These are phyloP conservation scores for Gymnocephalus cernua DNA, from an alignment of 2,113 vertebrate species.

Conservation along the genomic window DNA sequence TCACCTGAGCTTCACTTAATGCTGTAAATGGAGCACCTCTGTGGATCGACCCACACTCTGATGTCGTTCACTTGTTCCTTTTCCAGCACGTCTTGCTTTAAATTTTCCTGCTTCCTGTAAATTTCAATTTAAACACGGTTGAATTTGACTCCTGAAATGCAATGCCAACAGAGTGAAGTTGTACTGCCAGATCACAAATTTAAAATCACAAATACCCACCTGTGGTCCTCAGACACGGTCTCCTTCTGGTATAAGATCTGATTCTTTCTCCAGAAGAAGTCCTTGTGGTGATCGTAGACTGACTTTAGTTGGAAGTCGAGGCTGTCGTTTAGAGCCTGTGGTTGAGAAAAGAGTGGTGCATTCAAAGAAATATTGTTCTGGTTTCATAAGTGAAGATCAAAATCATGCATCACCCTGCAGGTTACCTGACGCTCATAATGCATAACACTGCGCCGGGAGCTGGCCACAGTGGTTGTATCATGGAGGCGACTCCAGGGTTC, in stretches of 20 bases:
- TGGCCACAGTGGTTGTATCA: slow-evolving; percentile 76
- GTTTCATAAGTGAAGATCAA: not conserved
- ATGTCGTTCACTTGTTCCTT: slow-evolving; percentile 41
- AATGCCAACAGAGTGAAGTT: not conserved
- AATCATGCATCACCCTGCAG: no score
- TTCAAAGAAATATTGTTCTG: not conserved
- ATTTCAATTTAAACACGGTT: not conserved
- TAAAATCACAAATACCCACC: slow-evolving; percentile 64
- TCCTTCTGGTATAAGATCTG: slow-evolving; percentile 83
- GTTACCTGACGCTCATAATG: slow-evolving; percentile 79
- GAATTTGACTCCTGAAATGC: not conserved
- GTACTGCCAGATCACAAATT: not conserved
- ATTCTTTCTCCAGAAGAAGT: slow-evolving; percentile 81
- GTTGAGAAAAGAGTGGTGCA: not conserved
- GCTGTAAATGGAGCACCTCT: slow-evolving; percentile 85
- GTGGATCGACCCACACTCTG: slow-evolving; percentile 82
- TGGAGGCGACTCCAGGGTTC: slow-evolving; percentile 88
- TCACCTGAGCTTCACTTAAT: slow-evolving; percentile 85
- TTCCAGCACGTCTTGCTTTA: slow-evolving; percentile 13
- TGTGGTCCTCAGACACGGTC: slow-evolving; percentile 64
- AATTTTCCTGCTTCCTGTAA: slow-evolving; percentile 34
- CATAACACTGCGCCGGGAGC: slow-evolving; percentile 67
- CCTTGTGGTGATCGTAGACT: slow-evolving; percentile 86
- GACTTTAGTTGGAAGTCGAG: slow-evolving; percentile 87
- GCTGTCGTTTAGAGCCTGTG: slow-evolving; percentile 83